A percentile compares a stretch with the other conserved stretches of the same genome.
phyloP scores from a whole-genome alignment of 37 sponge, comb jelly and placozoan species.

The Lycopodina hypogea region DNA sequence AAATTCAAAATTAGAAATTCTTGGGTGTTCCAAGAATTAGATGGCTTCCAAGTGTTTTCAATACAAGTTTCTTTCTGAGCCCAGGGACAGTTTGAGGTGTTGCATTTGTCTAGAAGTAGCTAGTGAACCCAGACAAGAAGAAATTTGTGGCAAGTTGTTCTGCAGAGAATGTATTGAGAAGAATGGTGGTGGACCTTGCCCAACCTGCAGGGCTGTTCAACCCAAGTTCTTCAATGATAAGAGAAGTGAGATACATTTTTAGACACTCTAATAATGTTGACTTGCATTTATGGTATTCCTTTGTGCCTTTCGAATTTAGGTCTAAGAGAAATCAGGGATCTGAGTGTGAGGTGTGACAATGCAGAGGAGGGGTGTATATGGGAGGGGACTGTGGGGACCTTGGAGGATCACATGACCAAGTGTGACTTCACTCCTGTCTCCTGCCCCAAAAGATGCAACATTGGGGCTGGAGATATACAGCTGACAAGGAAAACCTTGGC shows the following conservation, averaged over 20 bases:
- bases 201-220: not conserved
- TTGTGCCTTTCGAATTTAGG: not conserved
- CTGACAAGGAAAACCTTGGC: conserved; percentile 2
- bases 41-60: too few relatives aligned
- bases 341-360: conserved; percentile 24
- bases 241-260: not conserved
- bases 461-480: not conserved
- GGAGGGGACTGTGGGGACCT: conserved; percentile 19
- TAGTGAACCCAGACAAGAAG: not conserved
- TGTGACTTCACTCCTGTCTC: conserved; percentile 14
- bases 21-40: too few relatives aligned
- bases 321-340: conserved; percentile 8
- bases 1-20: too few relatives aligned
- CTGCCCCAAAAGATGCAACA: conserved; percentile 27
- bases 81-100: not conserved
- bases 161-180: not conserved
- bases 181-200: not conserved
- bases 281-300: not conserved
- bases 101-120: not conserved
- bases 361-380: conserved; percentile 14
- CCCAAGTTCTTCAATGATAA: not conserved
- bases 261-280: not conserved
- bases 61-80: conserved; percentile 1
- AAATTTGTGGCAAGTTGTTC: conserved; percentile 2
- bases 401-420: conserved; percentile 14